A percentile compares a stretch with the other conserved stretches of the same genome.
phyloP scores from a whole-genome alignment of 2,797 vertebrate species.

The Hemitrygon akajei region DNA sequence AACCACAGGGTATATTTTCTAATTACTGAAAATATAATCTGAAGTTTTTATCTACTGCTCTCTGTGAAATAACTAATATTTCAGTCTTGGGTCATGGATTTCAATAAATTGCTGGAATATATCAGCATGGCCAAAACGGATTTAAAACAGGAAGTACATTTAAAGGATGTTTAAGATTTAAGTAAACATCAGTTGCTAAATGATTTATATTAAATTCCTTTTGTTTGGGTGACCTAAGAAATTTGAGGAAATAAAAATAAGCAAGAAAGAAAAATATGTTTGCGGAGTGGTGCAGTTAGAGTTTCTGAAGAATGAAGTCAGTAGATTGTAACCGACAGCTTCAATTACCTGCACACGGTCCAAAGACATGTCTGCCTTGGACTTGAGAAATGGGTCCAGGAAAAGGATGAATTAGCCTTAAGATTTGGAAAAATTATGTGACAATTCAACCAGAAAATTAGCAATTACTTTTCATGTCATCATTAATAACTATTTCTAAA shows the following conservation, averaged over 20 bases:
- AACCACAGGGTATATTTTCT: conserved; percentile 30
- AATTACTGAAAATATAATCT: background rate
- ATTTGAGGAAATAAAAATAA: conserved; percentile 34
- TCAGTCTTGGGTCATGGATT: background rate
- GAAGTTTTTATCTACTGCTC: background rate
- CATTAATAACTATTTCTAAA: conserved; percentile 96
- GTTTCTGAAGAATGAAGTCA: conserved; percentile 63
- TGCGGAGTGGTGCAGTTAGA: conserved; percentile 45
- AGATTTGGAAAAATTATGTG: conserved; percentile 81
- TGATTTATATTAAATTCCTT: conserved; percentile 33
- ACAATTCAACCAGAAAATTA: conserved; percentile 88
- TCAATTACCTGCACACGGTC: conserved; percentile 63
- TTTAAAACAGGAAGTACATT: conserved; percentile 25
- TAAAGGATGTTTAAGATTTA: conserved; percentile 30
- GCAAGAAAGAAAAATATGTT: background rate
- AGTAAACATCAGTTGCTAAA: conserved; percentile 24
- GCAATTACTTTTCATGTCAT: conserved; percentile 91
- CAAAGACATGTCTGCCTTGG: conserved; percentile 64
- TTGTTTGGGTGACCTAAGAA: conserved; percentile 30
- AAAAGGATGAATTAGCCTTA: conserved; percentile 73
- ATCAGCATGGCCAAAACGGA: background rate
- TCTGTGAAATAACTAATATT: background rate
- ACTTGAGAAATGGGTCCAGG: conserved; percentile 61
- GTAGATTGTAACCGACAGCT: conserved; percentile 67
- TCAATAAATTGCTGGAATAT: conserved; percentile 3